These are phyloP conservation scores for Amphiduros pacificus DNA, from an alignment of 2,888 invertebrate species.

Conservation along the genomic window DNA sequence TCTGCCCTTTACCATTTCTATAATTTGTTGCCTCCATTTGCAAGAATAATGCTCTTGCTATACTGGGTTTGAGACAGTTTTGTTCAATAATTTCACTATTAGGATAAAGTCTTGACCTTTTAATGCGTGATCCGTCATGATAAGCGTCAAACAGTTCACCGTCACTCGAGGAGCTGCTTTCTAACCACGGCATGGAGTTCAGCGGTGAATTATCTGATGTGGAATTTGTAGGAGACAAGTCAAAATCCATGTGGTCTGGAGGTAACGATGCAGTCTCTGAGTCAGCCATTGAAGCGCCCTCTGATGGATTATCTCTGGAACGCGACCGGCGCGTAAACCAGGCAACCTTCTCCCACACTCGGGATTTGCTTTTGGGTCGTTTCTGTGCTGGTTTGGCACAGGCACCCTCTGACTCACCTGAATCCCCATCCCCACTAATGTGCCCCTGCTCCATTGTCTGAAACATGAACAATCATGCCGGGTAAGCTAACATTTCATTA, in stretches of 20 bases:
- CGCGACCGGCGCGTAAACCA: conserved; percentile 16
- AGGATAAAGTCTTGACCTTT: conserved; percentile 19
- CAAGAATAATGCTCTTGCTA: conserved; percentile 25
- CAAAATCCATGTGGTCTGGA: conserved; percentile 6
- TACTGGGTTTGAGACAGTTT: conserved; percentile 25
- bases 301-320: conserved; percentile 7
- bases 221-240: conserved; percentile 9
- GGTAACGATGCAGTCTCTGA: conserved; percentile 12
- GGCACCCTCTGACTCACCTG: conserved; percentile 4
- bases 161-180: conserved; percentile 17
- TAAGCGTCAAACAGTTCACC: conserved; percentile 7
- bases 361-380: conserved; percentile 13
- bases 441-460: neutral
- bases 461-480: no score
- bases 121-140: conserved; percentile 11
- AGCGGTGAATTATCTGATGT: conserved; percentile 11
- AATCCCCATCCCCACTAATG: neutral
- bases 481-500: no score
- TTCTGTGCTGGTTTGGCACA: conserved; percentile 14
- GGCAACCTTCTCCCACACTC: conserved; percentile 19
- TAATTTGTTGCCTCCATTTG: conserved; percentile 21
- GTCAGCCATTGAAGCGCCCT: conserved; percentile 3
- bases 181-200: neutral
- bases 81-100: conserved; percentile 29
- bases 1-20: neutral